Base-by-base conservation (phyloP, 2,113 vertebrate genomes). In the Calidris pugnax region DNA sequence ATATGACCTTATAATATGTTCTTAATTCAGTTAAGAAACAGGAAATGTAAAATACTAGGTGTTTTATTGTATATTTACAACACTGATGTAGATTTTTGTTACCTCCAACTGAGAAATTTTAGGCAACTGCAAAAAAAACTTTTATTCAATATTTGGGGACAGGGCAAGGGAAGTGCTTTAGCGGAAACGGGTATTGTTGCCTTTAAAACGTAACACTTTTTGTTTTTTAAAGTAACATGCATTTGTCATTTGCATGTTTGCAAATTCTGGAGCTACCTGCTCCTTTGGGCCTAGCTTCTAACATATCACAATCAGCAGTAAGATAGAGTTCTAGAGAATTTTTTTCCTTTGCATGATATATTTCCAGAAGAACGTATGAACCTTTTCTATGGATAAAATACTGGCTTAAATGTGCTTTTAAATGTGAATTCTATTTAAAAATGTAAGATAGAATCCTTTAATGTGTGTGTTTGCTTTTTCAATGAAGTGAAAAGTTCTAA, bases 381-480 rank as follows among this genome's bases (percentile, higher is more conserved):
- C 10, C 11, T 50, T 8, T 79, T 66, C 30, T 51, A 3, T 81
- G 74, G 13, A 39, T 91, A 77, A 89, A 88, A 57, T 85, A 89
- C 55, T 92, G 47, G 27, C 83, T 94, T 83, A 91, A 90, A 39
- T 59, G 37, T 33, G 6, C 78, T 96, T 93, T 95, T 45, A 91
- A 90, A 84, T 87, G 17, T 62, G 32, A 56, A 18, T 93, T 92
- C 77, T 67, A 19, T 94, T 62, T 83, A 48, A 74, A 55, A 55
- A 60, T 68, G 5, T 68, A 51, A 73, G 82, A 50, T 3, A 3
- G 15, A 94, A 62, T 66, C 68, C 56, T 94, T 73, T 80, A 57
- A 41, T 56, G 26, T 66, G 7, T 60, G 8, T 60, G 7, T 33
- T 87, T 39, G 22, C 56, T 89, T 89, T 71, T 87, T 53, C 57